Evolutionary conservation across 2,888 invertebrate species (phyloP).

Genomic region (Osedax fenrisi): DNA sequence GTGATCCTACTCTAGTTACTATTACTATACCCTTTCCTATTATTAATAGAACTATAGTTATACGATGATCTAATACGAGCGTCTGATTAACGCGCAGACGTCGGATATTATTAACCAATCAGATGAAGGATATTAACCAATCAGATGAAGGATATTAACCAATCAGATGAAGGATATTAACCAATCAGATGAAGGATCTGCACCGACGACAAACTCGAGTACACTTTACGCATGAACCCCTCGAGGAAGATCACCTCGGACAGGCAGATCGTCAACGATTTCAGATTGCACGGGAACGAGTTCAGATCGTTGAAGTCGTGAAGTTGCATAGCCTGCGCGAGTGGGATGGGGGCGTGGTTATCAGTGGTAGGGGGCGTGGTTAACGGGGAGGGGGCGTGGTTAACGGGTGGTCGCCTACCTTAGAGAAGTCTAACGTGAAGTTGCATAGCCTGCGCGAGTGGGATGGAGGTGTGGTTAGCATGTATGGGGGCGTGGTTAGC

Average conservation of each 20-base stretch:
- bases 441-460: constrained; percentile 44
- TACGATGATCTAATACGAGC: too few species aligned
- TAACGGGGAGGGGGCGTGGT: neutral
- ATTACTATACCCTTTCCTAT: too few species aligned
- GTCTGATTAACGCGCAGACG: too few species aligned
- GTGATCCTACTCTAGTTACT: too few species aligned
- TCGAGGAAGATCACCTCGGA: constrained; percentile 99
- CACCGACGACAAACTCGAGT: constrained; percentile 94
- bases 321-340: constrained; percentile 56
- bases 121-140: too few species aligned
- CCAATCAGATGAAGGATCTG: constrained; percentile 92
- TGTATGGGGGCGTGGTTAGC: neutral
- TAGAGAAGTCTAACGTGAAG: constrained; percentile 91
- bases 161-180: constrained; percentile 86
- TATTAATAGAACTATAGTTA: too few species aligned
- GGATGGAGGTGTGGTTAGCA: too few species aligned
- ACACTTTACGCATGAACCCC: constrained; percentile 97
- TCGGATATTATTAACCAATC: too few species aligned
- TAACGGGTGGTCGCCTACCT: too few species aligned
- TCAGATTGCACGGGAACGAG: constrained; percentile 89
- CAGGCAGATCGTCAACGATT: constrained; percentile 85
- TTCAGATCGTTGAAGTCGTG: constrained; percentile 98
- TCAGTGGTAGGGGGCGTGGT: neutral
- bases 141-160: too few species aligned
- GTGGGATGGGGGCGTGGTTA: too few species aligned